Base-by-base conservation (phyloP, 2,888 invertebrate genomes). In the Cremastinae sp. region DNA sequence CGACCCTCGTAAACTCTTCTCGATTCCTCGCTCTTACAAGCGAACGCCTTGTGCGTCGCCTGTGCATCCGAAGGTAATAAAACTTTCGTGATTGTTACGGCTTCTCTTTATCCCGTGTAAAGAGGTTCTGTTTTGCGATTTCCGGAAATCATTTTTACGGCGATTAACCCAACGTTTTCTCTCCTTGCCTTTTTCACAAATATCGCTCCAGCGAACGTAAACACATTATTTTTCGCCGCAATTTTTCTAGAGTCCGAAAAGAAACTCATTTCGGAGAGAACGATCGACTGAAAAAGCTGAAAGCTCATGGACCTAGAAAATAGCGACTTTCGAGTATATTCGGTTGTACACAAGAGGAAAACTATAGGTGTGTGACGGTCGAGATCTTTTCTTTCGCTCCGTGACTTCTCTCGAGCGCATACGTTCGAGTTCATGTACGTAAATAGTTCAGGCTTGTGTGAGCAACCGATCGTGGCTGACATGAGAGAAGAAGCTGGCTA, bases 21-120 rank as follows among this genome's bases (percentile, higher is more conserved):
- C 71, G 51, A 76, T 51, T 51, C 64, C 47, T 41, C 47, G 45
- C 73, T n/a, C n/a, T n/a, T n/a, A 59, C 64, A 61, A 53, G 8
- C 58, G 9, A 28, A 28, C 53, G 49, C 41, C 28, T 14, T 77
- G 75, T 56, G 59, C 78, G 75, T 75, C 47, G 41, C 39, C 16
- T 49, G 20, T 59, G 70, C 75, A 68, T 69, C 55, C 58, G 75
- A 78, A 80, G 72, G 84, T 83, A 86, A 88, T 87, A 85, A 58
- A 61, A 85, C 86, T 83, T 83, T 78, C 82, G 80, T 81, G 83
- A 76, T 85, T 84, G 81, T 83, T 82, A 53, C 22, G 39, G 68
- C 64, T 64, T 53, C 35, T 2, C 18, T 45, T 14, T 37, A 0
- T 12, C 7, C 28, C 18, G 0, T 10, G 22, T 1, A 10, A 7